Base-by-base conservation (phyloP, 2,888 invertebrate species). In the Ormia ochracea region DNA sequence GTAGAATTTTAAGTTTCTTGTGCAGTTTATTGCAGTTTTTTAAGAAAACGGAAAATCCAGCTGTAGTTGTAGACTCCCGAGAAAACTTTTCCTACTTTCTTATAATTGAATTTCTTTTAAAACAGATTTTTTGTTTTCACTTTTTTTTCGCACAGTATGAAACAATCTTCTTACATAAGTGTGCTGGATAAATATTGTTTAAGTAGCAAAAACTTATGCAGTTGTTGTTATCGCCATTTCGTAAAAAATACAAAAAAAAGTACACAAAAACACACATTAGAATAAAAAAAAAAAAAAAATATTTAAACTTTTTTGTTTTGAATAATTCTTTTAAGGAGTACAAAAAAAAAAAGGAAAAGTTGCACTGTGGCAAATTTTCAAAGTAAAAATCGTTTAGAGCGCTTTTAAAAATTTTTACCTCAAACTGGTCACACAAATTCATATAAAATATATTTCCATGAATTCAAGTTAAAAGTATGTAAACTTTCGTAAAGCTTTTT, bases 21-120 rank as follows among this genome's bases (percentile, higher is more conserved):
- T 45, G 21, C 19, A 61, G 21, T 54, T 54, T 54, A 21, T 14
- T 54, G 33, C 12, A 17, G 6, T 33, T 21, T 65, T 31, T 50
- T 21, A 10, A 26, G 14, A 50, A 58, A 59, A 50, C n/a, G 26
- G 21, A 50, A 66, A 66, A 69, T 70, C 65, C 79, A 75, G 74
- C 69, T 79, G 70, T 75, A 79, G 43, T 70, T 74, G 48, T 59
- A 79, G 69, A 74, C 74, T 63, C 52, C 70, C 59, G 54, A 75
- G 65, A 54, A 78, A 69, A 82, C 81, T 81, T 78, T 78, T 73
- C 73, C 73, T 78, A 72, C 75, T 74, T 82, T 77, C 76, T 78
- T 70, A 65, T 74, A 82, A 81, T 82, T 82, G 82, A 81, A 82
- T 82, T 82, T 78, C 76, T 82, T 82, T 70, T 76, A 52, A 73